Evolutionary conservation across 2,797 vertebrate species (phyloP).

Genomic region (Artibeus lituratus): DNA sequence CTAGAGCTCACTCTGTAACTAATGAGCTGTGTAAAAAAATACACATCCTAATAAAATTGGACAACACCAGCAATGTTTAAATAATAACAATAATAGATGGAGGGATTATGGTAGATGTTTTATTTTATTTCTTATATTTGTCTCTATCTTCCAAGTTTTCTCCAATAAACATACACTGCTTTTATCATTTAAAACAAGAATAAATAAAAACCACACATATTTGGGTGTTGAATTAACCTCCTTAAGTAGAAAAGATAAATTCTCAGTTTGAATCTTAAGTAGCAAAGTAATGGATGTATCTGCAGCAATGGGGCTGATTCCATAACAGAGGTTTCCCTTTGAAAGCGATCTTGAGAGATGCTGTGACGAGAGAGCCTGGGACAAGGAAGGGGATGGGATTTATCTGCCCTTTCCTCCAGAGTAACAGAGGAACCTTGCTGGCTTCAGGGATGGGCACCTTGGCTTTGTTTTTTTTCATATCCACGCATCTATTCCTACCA

Average conservation of each 20-base stretch:
- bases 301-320: not conserved
- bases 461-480: not conserved
- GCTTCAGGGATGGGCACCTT: not conserved
- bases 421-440: accelerated
- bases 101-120: not conserved
- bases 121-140: not conserved
- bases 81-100: not conserved
- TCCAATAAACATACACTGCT: not conserved
- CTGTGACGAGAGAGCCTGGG: not conserved
- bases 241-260: not conserved
- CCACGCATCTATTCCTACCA: not conserved
- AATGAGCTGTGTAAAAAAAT: not conserved
- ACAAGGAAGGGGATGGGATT: accelerated
- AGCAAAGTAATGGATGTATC: not conserved
- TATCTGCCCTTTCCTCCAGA: not conserved
- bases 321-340: not conserved
- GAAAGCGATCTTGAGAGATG: not conserved
- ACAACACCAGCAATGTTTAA: not conserved
- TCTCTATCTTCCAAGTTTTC: not conserved
- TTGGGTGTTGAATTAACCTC: not conserved
- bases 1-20: not conserved
- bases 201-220: not conserved
- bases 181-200: not conserved
- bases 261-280: not conserved
- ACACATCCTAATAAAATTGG: not conserved